Percentiles rank a stretch among this genome's conserved stretches.
phyloP scores from a whole-genome alignment of 1,140 invertebrate genomes.

The Oncopeltus fasciatus region DNA sequence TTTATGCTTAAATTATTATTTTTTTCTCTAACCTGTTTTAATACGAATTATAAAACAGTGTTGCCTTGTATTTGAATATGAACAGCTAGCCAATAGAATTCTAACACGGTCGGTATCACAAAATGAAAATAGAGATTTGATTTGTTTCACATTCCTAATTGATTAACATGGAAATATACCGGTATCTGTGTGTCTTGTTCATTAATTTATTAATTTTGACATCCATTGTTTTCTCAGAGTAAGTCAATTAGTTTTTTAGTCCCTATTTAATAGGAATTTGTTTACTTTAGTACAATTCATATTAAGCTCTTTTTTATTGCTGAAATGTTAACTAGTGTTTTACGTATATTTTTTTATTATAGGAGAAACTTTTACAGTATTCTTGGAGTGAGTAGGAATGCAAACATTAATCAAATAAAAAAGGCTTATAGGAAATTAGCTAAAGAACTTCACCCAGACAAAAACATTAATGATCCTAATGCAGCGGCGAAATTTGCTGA shows the following conservation, averaged over 20 bases:
- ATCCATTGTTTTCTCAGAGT: not conserved
- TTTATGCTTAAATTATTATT: too few species aligned
- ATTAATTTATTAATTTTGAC: not conserved
- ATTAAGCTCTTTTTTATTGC: not conserved
- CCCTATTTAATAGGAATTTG: too few species aligned
- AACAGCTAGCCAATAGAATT: not conserved
- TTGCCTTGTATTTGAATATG: not conserved
- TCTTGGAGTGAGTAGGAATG: constrained; percentile 66
- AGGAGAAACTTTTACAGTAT: constrained; percentile 85
- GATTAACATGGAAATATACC: not conserved
- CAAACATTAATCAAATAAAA: constrained; percentile 88
- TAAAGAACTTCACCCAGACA: constrained; percentile 96
- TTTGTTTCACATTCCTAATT: not conserved
- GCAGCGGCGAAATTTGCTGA: constrained; percentile 91
- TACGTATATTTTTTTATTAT: not conserved
- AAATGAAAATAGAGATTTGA: constrained; percentile 4
- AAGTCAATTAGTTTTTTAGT: not conserved
- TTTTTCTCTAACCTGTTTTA: too few species aligned
- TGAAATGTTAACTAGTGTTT: not conserved
- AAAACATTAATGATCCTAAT: constrained; percentile 87
- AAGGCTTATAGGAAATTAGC: constrained; percentile 91
- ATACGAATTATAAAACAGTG: too few species aligned
- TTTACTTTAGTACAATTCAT: too few species aligned
- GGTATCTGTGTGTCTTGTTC: not conserved
- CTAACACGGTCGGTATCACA: not conserved